A percentile compares a stretch with the other conserved stretches of the same genome.
Evolutionary conservation across 2,888 invertebrate species (phyloP).

Genomic region (Athalia rosae): DNA sequence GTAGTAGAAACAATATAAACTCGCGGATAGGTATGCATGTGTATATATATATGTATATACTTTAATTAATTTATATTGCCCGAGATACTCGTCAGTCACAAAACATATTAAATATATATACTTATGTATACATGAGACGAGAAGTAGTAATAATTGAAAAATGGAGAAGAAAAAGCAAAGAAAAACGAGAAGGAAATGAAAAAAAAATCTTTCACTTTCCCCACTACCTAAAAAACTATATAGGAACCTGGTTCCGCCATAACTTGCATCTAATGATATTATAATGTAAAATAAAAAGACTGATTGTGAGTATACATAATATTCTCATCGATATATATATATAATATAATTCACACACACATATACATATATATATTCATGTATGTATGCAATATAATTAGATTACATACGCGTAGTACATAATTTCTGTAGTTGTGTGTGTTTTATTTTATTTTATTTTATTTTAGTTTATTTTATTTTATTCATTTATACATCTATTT

Average conservation of each 20-base stretch:
- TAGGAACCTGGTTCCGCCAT: conserved; percentile 50
- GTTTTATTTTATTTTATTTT: too few species aligned
- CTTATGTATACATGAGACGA: conserved; percentile 46
- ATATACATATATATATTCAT: background rate
- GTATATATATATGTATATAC: background rate
- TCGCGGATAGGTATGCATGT: background rate
- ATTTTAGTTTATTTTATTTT: too few species aligned
- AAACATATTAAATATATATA: conserved; percentile 56
- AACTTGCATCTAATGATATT: conserved; percentile 44
- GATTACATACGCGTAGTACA: conserved; percentile 61
- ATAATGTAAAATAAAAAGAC: conserved; percentile 8
- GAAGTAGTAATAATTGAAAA: conserved; percentile 49
- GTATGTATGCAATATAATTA: background rate
- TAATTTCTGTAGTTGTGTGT: too few species aligned
- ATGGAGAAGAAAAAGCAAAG: too few species aligned
- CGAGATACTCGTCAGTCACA: conserved; percentile 67
- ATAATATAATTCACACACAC: conserved; percentile 18
- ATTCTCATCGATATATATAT: background rate
- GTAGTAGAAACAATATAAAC: too few species aligned
- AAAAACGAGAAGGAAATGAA: too few species aligned
- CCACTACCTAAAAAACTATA: conserved; percentile 60
- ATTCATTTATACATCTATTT: too few species aligned
- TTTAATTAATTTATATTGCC: conserved; percentile 22
- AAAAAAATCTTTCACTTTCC: conserved; percentile 57
- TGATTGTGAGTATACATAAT: background rate